Evolutionary conservation across 2,113 vertebrate genomes (phyloP).

Genomic region (Uria lomvia): DNA sequence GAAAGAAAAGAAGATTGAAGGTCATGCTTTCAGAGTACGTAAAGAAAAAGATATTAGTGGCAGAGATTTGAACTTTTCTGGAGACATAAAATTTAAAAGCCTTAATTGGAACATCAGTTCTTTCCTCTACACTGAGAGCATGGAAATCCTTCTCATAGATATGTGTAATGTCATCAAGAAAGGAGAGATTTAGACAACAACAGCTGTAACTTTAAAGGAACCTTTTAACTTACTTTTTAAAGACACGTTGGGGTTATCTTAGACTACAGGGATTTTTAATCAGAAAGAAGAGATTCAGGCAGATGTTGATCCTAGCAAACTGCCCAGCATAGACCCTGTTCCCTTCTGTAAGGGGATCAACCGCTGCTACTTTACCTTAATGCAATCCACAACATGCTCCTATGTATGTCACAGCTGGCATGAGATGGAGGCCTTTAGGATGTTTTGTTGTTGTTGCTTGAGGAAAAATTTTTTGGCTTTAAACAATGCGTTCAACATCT

Average conservation of each 20-base stretch:
- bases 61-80: conserved; percentile 23
- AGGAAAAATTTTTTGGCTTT: background rate
- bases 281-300: background rate
- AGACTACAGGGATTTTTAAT: background rate
- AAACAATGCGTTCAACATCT: background rate
- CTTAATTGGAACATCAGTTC: conserved; percentile 20
- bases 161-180: background rate
- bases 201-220: background rate
- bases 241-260: background rate
- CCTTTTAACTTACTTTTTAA: background rate
- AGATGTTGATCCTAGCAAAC: background rate
- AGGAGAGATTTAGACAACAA: background rate
- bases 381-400: background rate
- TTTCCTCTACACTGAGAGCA: background rate
- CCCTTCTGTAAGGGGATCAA: background rate
- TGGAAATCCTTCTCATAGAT: background rate
- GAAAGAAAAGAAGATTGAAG: conserved; percentile 21
- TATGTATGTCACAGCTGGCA: background rate
- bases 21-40: background rate
- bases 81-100: conserved; percentile 18
- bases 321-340: background rate
- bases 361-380: background rate
- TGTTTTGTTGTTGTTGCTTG: background rate
- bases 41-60: background rate
- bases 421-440: background rate